Percentiles rank a stretch among this genome's conserved stretches.
phyloP scores from a whole-genome alignment of 92 coral and sea anemone genomes.

The Epizoanthus rinbou region DNA sequence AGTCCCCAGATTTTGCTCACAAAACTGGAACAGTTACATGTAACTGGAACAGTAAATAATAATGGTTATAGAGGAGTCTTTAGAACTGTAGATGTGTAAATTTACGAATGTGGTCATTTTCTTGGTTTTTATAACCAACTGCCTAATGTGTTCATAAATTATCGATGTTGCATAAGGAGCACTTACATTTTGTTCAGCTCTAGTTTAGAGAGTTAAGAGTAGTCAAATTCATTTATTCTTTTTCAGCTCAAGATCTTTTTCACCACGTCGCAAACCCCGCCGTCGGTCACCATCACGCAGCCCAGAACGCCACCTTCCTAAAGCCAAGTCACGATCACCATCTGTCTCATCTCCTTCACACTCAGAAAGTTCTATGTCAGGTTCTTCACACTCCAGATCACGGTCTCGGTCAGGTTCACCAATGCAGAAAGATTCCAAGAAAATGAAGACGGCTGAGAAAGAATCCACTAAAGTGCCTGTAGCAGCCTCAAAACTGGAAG shows the following conservation, averaged over 20 bases:
- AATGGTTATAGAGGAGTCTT: no score
- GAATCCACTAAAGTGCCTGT: conserved; percentile 29
- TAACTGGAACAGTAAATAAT: no score
- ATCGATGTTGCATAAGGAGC: no score
- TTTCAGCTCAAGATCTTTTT: conserved; percentile 76
- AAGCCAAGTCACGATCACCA: conserved; percentile 61
- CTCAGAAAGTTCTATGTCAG: conserved; percentile 25
- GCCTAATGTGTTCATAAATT: no score
- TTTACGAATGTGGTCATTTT: no score
- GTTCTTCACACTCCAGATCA: conserved; percentile 6
- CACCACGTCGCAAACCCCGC: conserved; percentile 81
- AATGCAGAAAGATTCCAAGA: conserved; percentile 22
- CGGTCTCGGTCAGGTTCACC: conserved; percentile 50
- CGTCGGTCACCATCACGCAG: conserved; percentile 66
- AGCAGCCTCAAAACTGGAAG: conserved; percentile 26
- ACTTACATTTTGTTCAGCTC: no score
- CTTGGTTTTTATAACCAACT: no score
- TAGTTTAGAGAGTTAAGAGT: no score
- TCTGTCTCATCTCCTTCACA: conserved; percentile 49
- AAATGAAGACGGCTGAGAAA: conserved; percentile 23
- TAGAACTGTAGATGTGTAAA: no score
- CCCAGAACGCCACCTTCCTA: conserved; percentile 29
- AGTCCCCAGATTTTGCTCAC: no score
- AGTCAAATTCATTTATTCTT: not conserved
- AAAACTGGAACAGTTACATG: no score